Evolutionary conservation across 2,113 vertebrate species (phyloP), one percentile per base, ranked within the genome.

Genomic region (Gasterosteus nipponicus): DNA sequence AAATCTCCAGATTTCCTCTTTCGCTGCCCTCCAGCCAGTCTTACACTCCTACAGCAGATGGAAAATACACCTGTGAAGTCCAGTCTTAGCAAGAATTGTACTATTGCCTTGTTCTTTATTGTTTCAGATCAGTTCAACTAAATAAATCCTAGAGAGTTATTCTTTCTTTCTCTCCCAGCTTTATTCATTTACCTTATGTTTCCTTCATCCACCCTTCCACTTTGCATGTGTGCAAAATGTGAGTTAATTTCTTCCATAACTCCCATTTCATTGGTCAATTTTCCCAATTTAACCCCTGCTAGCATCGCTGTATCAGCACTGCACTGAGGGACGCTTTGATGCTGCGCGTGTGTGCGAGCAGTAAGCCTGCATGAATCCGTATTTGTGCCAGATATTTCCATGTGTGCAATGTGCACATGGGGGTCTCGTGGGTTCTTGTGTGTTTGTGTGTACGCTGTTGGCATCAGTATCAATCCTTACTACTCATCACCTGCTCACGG

Each of bases 401-500:
- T 54, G 3, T 62, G 42, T 78, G 61, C 51, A 74, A 47, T 78
- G 76, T 49, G 60, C 29, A 60, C 33, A 26, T 26, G 16, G 59
- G 69, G 68, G 63, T 75, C 54, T 53, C 75, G 73, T 60, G 53
- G 26, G 67, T 77, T 15, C 26, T 8, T 41, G 46, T 29, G 26
- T 65, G 75, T 19, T 9, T 31, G 44, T 79, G 69, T 14, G 15
- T 39, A n/a, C 29, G 8, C 73, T 77, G 76, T 71, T 81, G 64
- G 68, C 80, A 65, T 92, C 93, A 91, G 89, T 92, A 87, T 93
- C 92, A 94, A 93, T 94, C 93, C 75, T 81, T 60, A 83, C 87
- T 81, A 87, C 91, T 94, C 91, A 93, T 94, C 92, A 94, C 92
- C 93, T 94, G 90, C 89, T 86, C 85, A 77, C 81, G 89, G 88